Evolutionary conservation across 2,113 vertebrate genomes (phyloP).

Genomic region (Triplophysa tibetana): DNA sequence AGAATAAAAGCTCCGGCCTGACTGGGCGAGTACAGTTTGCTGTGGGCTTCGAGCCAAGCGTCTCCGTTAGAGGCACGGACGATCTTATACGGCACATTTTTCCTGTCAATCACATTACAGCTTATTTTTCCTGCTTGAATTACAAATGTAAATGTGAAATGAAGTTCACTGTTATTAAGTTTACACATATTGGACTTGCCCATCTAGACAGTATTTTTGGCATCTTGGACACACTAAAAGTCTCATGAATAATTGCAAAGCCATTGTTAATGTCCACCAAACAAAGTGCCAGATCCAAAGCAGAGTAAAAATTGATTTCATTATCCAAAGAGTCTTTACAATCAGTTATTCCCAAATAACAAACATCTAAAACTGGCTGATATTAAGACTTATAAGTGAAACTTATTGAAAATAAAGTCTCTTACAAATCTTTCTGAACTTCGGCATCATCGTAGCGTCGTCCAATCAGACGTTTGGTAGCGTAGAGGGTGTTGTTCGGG

Average conservation of each 20-base stretch:
- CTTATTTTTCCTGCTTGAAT: neutral
- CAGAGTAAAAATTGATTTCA: too few relatives aligned
- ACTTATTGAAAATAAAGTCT: neutral
- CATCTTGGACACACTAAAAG: too few relatives aligned
- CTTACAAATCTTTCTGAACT: slow-evolving; percentile 97
- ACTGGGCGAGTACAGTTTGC: slow-evolving; percentile 96
- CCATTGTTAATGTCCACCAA: too few relatives aligned
- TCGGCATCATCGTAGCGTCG: slow-evolving; percentile 90
- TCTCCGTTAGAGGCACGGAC: slow-evolving; percentile 95
- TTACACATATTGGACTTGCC: too few relatives aligned
- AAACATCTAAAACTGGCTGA: too few relatives aligned
- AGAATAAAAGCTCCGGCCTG: slow-evolving; percentile 94
- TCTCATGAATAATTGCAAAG: too few relatives aligned
- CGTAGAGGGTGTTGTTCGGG: slow-evolving; percentile 95
- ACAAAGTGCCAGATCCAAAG: too few relatives aligned
- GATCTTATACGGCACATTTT: slow-evolving; percentile 96
- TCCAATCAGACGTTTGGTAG: slow-evolving; percentile 96
- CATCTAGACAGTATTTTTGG: too few relatives aligned
- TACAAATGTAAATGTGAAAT: neutral
- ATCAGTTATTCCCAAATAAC: too few relatives aligned
- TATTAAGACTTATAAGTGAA: neutral
- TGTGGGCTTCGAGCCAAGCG: slow-evolving; percentile 96
- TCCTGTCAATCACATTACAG: slow-evolving; percentile 70
- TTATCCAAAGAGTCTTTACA: too few relatives aligned
- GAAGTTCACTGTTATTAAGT: too few relatives aligned